phyloP scores from a whole-genome alignment of 1,140 invertebrate genomes.

The Trachelipus rathkii region DNA sequence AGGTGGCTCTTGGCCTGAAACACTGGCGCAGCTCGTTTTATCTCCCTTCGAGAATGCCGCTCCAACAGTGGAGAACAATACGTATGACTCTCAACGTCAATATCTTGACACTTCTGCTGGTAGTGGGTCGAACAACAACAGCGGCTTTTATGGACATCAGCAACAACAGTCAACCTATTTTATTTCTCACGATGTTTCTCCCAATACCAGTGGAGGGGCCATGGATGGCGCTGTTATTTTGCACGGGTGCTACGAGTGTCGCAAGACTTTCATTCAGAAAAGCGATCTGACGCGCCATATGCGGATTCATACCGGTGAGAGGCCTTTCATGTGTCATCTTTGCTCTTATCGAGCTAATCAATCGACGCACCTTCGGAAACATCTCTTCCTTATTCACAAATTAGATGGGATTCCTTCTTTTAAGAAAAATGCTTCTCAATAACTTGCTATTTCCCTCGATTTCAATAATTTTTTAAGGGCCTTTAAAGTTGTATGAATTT shows the following conservation, averaged over 20 bases:
- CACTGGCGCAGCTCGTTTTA: not conserved
- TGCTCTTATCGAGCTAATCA: constrained; percentile 96
- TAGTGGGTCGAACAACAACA: too few relatives aligned
- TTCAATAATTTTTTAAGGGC: too few relatives aligned
- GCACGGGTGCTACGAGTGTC: constrained; percentile 1
- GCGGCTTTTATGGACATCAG: too few relatives aligned
- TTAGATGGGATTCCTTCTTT: not conserved
- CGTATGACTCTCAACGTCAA: not conserved
- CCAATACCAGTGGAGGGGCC: too few relatives aligned
- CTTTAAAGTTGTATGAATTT: too few relatives aligned
- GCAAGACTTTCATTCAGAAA: constrained; percentile 15
- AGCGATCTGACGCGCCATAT: constrained; percentile 27
- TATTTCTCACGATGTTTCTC: too few relatives aligned
- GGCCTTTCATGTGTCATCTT: constrained; percentile 57
- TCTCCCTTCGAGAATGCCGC: not conserved
- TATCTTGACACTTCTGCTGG: too few relatives aligned
- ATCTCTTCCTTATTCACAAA: constrained; percentile 16
- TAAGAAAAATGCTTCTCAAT: not conserved
- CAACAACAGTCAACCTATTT: too few relatives aligned
- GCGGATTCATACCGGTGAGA: constrained; percentile 28
- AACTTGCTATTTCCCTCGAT: too few relatives aligned
- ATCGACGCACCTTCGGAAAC: constrained; percentile 82
- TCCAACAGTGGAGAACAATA: not conserved
- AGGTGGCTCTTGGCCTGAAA: not conserved
- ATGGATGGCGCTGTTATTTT: not conserved